Conservation (phyloP, 2,113 vertebrate species). For the Tympanuchus pallidicinctus region DNA sequence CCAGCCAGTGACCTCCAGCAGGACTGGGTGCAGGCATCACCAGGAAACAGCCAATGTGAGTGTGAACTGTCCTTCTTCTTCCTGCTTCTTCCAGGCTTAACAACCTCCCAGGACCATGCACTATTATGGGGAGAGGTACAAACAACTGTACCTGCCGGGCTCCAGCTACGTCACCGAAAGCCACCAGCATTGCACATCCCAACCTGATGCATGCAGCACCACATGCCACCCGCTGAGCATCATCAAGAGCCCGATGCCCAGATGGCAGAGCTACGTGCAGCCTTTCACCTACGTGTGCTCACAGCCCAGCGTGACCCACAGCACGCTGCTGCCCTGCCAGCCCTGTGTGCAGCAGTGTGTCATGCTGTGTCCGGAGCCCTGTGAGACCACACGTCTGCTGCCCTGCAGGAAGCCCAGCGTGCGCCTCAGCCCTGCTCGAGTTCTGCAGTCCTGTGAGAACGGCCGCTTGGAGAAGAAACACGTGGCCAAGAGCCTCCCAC, state of each 20-base stretch:
- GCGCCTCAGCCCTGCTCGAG: background rate
- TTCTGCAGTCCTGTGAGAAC: background rate
- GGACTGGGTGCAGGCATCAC: background rate
- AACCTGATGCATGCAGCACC: background rate
- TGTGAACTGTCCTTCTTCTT: background rate
- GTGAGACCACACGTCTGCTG: background rate
- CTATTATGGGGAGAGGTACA: background rate
- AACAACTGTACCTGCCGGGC: background rate
- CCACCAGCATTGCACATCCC: background rate
- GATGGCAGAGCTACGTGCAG: background rate
- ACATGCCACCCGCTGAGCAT: conserved; percentile 16
- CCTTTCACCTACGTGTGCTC: background rate
- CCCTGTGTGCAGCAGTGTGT: background rate
- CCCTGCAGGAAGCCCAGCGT: background rate
- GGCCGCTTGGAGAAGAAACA: accelerated
- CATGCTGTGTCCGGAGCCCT: background rate
- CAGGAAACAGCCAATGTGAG: accelerated
- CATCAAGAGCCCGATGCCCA: background rate
- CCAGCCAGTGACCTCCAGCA: background rate
- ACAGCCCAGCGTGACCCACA: accelerated
- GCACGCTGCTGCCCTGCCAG: background rate
- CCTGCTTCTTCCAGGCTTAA: background rate
- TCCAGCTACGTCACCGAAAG: background rate
- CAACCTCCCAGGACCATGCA: background rate
- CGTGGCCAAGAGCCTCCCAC: conserved; percentile 4